phyloP scores from a whole-genome alignment of 2,888 invertebrate genomes.

The Stramonita haemastoma region DNA sequence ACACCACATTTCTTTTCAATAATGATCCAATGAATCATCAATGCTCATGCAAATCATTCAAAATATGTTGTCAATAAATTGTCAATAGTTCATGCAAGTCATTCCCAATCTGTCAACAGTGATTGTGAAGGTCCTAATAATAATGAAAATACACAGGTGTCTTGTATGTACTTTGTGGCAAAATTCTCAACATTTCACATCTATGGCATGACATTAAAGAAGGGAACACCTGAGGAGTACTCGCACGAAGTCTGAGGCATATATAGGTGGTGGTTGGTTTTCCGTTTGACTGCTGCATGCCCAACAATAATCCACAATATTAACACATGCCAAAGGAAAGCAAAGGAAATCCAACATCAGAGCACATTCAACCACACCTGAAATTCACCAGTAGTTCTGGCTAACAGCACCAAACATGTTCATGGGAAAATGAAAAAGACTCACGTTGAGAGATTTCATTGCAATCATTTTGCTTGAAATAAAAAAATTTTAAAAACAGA shows the following conservation, averaged over 20 bases:
- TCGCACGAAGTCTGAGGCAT: constrained; percentile 18
- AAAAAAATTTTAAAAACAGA: too few species aligned
- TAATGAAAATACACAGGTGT: background rate
- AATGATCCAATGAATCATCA: too few species aligned
- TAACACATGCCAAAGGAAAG: constrained; percentile 8
- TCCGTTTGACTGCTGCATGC: background rate
- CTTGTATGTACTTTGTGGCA: background rate
- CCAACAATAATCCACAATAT: background rate
- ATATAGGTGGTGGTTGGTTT: background rate
- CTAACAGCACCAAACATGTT: too few species aligned
- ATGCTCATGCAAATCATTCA: too few species aligned
- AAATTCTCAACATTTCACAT: background rate
- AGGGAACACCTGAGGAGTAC: background rate
- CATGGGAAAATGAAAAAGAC: background rate
- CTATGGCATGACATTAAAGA: background rate
- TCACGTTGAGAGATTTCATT: too few species aligned
- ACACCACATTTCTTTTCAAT: too few species aligned
- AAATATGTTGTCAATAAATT: background rate
- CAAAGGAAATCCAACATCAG: background rate
- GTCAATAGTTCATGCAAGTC: background rate
- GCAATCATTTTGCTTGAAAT: background rate
- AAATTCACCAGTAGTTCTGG: too few species aligned
- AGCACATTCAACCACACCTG: background rate
- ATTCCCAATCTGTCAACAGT: background rate
- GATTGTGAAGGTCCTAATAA: background rate